phyloP scores from a whole-genome alignment of 1,140 invertebrate species.

The Grapholita molesta region DNA sequence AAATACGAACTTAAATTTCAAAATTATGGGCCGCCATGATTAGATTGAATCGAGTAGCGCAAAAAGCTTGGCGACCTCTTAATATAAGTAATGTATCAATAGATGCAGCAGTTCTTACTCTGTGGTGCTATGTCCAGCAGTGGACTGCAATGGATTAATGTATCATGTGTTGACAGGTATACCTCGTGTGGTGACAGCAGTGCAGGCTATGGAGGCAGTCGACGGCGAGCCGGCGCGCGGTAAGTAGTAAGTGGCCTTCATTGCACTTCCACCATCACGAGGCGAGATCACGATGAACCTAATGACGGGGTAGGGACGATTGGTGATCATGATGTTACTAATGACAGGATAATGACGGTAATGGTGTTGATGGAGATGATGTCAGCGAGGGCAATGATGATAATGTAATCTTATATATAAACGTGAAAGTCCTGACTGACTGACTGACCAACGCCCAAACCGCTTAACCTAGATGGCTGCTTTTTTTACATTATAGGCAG shows the following conservation, averaged over 20 bases:
- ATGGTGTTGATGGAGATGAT: neutral
- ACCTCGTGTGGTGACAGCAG: conserved; percentile 69
- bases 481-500: no score
- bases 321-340: neutral
- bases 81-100: no score
- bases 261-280: conserved; percentile 72
- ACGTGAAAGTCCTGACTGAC: no score
- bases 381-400: neutral
- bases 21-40: no score
- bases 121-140: no score
- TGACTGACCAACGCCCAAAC: no score
- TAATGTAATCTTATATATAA: neutral
- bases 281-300: conserved; percentile 7
- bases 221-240: conserved; percentile 75
- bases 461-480: no score
- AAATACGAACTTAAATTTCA: no score
- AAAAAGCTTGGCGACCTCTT: no score
- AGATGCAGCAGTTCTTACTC: no score
- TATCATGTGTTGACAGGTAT: conserved; percentile 49
- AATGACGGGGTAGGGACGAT: neutral
- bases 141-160: no score
- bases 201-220: conserved; percentile 75
- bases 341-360: neutral
- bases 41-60: no score
- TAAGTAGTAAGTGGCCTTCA: conserved; percentile 78